These are phyloP conservation scores for Dinocampus coccinellae DNA, from an alignment of 2,888 invertebrate genomes.

Conservation along the genomic window DNA sequence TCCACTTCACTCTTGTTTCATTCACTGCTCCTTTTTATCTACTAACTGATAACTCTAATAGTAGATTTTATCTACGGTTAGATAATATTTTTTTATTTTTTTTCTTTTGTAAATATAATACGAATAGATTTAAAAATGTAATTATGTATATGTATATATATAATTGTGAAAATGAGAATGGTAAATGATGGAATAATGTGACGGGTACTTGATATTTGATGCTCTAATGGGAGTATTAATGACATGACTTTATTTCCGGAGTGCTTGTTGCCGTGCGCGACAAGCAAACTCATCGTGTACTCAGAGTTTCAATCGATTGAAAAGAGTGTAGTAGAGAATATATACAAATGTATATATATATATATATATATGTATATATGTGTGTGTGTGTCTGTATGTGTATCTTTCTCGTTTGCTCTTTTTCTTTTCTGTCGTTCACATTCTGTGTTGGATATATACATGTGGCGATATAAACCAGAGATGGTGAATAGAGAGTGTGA, in stretches of 20 bases:
- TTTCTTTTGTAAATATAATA: too few relatives aligned
- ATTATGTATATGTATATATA: too few relatives aligned
- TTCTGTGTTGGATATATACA: neutral
- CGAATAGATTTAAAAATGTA: too few relatives aligned
- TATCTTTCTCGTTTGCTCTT: slow-evolving; percentile 10
- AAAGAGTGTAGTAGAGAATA: slow-evolving; percentile 30
- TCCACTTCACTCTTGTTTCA: neutral
- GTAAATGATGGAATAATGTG: too few relatives aligned
- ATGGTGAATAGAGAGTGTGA: slow-evolving; percentile 8
- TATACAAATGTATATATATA: neutral
- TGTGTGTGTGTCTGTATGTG: neutral
- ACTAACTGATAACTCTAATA: neutral
- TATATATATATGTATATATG: neutral
- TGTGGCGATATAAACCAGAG: neutral
- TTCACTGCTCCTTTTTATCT: neutral
- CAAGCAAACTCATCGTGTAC: slow-evolving; percentile 25
- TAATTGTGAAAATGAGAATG: too few relatives aligned
- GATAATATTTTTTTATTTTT: too few relatives aligned
- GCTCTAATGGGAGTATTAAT: slow-evolving; percentile 49
- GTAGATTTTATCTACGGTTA: too few relatives aligned
- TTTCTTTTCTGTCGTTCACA: neutral
- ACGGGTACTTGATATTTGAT: neutral
- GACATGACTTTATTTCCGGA: slow-evolving; percentile 58
- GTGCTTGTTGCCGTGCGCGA: slow-evolving; percentile 56
- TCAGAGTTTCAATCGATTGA: slow-evolving; percentile 43